phyloP scores from a whole-genome alignment of 2,888 invertebrate genomes.

The Lasioglossum zephyrum region DNA sequence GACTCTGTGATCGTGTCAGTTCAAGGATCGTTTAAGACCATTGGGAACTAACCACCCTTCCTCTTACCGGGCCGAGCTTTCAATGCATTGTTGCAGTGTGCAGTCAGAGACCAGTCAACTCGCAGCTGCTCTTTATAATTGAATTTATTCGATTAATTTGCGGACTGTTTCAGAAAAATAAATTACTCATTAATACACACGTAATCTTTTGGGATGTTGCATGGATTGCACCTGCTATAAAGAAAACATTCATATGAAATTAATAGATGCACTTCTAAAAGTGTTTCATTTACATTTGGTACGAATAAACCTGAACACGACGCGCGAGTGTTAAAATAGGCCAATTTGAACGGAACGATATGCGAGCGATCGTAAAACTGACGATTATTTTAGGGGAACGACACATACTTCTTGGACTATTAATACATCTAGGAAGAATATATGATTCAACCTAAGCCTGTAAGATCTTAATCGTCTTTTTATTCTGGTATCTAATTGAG shows the following conservation, averaged over 20 bases:
- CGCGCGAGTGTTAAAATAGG: slow-evolving; percentile 28
- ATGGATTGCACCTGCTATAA: not conserved
- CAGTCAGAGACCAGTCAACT: not conserved
- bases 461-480: not conserved
- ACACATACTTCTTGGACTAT: slow-evolving; percentile 66
- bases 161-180: not conserved
- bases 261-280: not conserved
- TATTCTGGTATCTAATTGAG: not conserved
- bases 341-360: slow-evolving; percentile 43
- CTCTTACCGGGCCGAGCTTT: not conserved
- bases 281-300: not conserved
- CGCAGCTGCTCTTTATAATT: not conserved
- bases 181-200: no score
- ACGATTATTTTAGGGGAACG: slow-evolving; percentile 69
- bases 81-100: not conserved
- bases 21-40: slow-evolving; percentile 22
- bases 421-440: slow-evolving; percentile 58
- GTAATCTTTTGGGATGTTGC: no score
- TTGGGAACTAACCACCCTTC: slow-evolving; percentile 12
- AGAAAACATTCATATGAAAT: not conserved
- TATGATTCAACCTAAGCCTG: not conserved
- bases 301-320: not conserved
- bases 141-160: not conserved
- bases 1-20: slow-evolving; percentile 31
- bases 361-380: slow-evolving; percentile 44